These are phyloP conservation scores for Operophtera brumata DNA, from an alignment of 2,888 invertebrate species.

Conservation along the genomic window DNA sequence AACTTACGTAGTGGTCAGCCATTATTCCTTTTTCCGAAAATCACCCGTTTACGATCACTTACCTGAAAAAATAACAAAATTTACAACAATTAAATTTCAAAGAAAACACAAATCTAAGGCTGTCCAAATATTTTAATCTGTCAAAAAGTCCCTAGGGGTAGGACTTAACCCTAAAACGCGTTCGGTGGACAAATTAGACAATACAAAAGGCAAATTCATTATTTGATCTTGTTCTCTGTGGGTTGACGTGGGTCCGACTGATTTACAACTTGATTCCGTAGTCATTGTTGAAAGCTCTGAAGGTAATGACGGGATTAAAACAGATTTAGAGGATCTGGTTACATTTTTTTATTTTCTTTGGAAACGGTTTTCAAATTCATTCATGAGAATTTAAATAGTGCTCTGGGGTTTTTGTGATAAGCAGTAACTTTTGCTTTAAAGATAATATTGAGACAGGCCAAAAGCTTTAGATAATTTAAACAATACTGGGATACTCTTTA, in stretches of 20 bases:
- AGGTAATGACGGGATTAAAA: constrained; percentile 48
- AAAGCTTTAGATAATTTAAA: background rate
- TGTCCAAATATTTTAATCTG: constrained; percentile 29
- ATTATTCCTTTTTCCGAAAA: constrained; percentile 1
- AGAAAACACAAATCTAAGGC: constrained; percentile 25
- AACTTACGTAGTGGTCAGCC: constrained; percentile 24
- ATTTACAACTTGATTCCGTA: constrained; percentile 38
- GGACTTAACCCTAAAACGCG: constrained; percentile 32
- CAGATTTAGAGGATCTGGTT: constrained; percentile 25
- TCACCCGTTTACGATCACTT: constrained; percentile 26
- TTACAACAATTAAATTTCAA: constrained; percentile 24
- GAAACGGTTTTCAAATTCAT: constrained; percentile 15
- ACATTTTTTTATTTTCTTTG: constrained; percentile 17
- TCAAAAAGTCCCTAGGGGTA: constrained; percentile 24
- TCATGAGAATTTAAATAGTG: constrained; percentile 6
- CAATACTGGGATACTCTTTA: no score
- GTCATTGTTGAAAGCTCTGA: constrained; percentile 30
- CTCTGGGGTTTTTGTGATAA: background rate
- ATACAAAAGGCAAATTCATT: constrained; percentile 29
- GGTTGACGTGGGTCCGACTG: constrained; percentile 33
- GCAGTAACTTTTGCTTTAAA: background rate
- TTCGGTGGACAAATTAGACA: constrained; percentile 35
- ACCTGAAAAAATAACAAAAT: constrained; percentile 40
- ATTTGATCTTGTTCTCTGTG: constrained; percentile 27
- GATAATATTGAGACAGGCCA: background rate